phyloP scores from a whole-genome alignment of 1,140 invertebrate species.

The Drosophila pseudoobscura region DNA sequence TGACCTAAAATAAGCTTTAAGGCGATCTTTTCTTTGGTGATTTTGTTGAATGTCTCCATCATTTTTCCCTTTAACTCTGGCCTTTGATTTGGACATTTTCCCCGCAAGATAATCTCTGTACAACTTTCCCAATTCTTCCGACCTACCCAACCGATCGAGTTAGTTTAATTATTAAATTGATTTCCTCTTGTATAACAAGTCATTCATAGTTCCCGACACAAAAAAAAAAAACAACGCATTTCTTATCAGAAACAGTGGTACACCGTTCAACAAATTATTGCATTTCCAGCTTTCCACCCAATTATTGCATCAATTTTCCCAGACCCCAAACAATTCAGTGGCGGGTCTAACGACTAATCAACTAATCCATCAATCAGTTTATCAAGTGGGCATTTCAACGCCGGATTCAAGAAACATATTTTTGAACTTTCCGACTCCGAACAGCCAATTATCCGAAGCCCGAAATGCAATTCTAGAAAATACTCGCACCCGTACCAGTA shows the following conservation, averaged over 20 bases:
- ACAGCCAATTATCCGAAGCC: slow-evolving; percentile 48
- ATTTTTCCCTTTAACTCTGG: neutral
- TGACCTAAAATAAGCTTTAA: no score
- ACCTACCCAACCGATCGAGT: neutral
- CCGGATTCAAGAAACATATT: slow-evolving; percentile 59
- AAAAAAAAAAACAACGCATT: slow-evolving; percentile 28
- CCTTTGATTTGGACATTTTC: no score
- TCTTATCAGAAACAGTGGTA: slow-evolving; percentile 35
- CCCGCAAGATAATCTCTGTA: no score
- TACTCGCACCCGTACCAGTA: neutral
- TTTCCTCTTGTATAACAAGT: slow-evolving; percentile 63
- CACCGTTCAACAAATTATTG: slow-evolving; percentile 63
- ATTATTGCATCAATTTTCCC: slow-evolving; percentile 56
- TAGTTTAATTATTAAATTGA: slow-evolving; percentile 45
- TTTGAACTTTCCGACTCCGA: slow-evolving; percentile 64
- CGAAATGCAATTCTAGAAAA: slow-evolving; percentile 54
- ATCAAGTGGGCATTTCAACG: slow-evolving; percentile 51
- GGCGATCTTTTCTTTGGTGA: no score
- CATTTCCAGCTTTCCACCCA: slow-evolving; percentile 69
- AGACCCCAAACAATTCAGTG: slow-evolving; percentile 30
- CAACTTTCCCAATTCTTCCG: slow-evolving; percentile 5
- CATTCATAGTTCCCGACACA: neutral
- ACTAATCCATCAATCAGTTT: slow-evolving; percentile 47
- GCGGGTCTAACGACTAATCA: slow-evolving; percentile 40
- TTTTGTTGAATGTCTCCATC: neutral